phyloP scores from a whole-genome alignment of 2,888 invertebrate species.

The Cheilosia soror region DNA sequence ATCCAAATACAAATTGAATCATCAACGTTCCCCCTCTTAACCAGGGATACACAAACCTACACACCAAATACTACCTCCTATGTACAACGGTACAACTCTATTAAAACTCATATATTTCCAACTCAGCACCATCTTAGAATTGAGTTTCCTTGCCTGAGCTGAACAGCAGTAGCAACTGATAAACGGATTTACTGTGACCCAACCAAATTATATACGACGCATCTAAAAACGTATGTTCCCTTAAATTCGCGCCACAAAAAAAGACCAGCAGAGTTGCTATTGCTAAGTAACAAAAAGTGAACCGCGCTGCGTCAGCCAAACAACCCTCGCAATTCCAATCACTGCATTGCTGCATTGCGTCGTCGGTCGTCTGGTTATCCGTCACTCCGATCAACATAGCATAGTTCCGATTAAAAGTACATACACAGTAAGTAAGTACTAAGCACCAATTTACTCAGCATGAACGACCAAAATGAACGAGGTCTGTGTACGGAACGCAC shows the following conservation, averaged over 20 bases:
- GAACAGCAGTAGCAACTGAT: constrained; percentile 17
- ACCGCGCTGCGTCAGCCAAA: constrained; percentile 31
- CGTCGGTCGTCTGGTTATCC: constrained; percentile 41
- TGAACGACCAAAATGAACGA: constrained; percentile 53
- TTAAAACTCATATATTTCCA: neutral
- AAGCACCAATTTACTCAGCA: constrained; percentile 71
- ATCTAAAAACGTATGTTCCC: constrained; percentile 62
- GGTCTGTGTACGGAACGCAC: constrained; percentile 15
- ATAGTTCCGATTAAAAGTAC: constrained; percentile 36
- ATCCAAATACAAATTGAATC: constrained; percentile 31
- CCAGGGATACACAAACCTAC: neutral
- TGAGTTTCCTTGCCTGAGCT: constrained; percentile 2
- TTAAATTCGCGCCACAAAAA: constrained; percentile 67
- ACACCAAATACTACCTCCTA: neutral
- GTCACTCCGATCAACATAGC: constrained; percentile 41
- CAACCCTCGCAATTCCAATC: constrained; percentile 48
- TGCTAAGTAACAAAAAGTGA: constrained; percentile 38
- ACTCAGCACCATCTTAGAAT: constrained; percentile 38
- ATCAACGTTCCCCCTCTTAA: constrained; percentile 13
- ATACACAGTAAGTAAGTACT: constrained; percentile 26
- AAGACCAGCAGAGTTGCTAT: constrained; percentile 54
- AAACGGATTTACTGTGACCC: constrained; percentile 41
- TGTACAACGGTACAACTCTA: neutral
- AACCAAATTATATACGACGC: constrained; percentile 39
- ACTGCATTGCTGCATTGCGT: constrained; percentile 40